A percentile compares a stretch with the other conserved stretches of the same genome.
These are phyloP conservation scores for Littorina saxatilis DNA, from an alignment of 1,140 invertebrate genomes.

Conservation along the genomic window DNA sequence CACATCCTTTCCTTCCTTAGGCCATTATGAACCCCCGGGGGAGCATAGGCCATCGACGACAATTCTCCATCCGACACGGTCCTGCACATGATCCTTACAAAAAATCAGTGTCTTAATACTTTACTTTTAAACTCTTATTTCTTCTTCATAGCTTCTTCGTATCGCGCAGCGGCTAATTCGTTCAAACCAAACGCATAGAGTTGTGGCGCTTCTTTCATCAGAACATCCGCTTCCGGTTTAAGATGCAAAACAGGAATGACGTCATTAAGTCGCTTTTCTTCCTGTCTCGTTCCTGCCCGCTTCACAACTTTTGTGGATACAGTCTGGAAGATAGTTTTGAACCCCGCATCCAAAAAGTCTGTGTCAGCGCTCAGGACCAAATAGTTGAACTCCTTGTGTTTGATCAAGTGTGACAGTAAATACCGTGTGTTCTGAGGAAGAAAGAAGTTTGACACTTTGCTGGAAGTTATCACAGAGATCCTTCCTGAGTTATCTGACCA, in stretches of 20 bases:
- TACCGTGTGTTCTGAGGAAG: constrained; percentile 57
- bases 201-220: constrained; percentile 8
- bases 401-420: constrained; percentile 59
- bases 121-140: background rate
- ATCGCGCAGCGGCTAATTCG: background rate
- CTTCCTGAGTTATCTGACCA: background rate
- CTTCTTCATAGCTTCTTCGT: background rate
- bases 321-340: constrained; percentile 55
- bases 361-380: constrained; percentile 55
- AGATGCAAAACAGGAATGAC: background rate
- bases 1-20: too few species aligned
- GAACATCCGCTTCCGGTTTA: background rate
- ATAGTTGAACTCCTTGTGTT: constrained; percentile 67
- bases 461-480: constrained; percentile 44
- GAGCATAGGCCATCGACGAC: too few species aligned
- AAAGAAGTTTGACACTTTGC: constrained; percentile 61
- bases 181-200: constrained; percentile 22
- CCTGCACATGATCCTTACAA: too few species aligned
- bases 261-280: background rate
- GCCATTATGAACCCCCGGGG: too few species aligned
- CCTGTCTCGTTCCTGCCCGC: constrained; percentile 23
- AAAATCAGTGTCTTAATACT: too few species aligned
- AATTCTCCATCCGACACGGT: too few species aligned
- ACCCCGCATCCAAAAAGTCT: constrained; percentile 56
- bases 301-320: constrained; percentile 58